Conservation (phyloP, 2,113 vertebrate genomes). For the Cynoglossus semilaevis region DNA sequence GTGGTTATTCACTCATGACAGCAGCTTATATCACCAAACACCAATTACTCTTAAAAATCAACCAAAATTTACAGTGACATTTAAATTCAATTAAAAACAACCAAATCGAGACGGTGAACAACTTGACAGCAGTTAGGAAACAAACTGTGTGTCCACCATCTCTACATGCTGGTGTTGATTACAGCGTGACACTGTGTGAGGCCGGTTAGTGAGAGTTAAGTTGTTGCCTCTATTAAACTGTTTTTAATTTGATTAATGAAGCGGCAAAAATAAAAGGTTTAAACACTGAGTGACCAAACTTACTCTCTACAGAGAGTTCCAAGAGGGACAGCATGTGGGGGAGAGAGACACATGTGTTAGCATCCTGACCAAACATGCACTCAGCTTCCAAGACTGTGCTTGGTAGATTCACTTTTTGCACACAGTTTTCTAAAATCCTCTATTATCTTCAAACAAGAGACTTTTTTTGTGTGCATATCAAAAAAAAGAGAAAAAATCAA, state of each 20-base stretch:
- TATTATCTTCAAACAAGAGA: constrained; percentile 6
- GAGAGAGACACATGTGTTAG: constrained; percentile 80
- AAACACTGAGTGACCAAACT: constrained; percentile 80
- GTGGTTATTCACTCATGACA: constrained; percentile 37
- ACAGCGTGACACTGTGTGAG: constrained; percentile 15
- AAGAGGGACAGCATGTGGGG: constrained; percentile 82
- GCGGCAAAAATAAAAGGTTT: constrained; percentile 59
- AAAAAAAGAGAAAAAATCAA: neutral
- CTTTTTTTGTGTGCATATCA: neutral
- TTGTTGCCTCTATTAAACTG: constrained; percentile 20
- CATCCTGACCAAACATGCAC: constrained; percentile 31
- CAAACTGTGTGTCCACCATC: constrained; percentile 7
- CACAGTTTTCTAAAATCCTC: constrained; percentile 10
- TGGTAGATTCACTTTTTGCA: neutral
- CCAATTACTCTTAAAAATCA: constrained; percentile 19
- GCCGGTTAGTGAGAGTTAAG: constrained; percentile 58
- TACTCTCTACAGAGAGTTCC: constrained; percentile 99
- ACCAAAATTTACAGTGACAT: constrained; percentile 15
- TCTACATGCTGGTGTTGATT: constrained; percentile 30
- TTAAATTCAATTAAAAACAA: constrained; percentile 17
- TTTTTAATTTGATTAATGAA: constrained; percentile 38
- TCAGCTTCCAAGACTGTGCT: constrained; percentile 2
- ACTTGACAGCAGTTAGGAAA: constrained; percentile 13
- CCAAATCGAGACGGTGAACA: constrained; percentile 5
- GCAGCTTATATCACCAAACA: constrained; percentile 33